Evolutionary conservation across 2,888 invertebrate genomes (phyloP), one percentile per base, ranked within the genome.

Genomic region (Incurvaria masculella): DNA sequence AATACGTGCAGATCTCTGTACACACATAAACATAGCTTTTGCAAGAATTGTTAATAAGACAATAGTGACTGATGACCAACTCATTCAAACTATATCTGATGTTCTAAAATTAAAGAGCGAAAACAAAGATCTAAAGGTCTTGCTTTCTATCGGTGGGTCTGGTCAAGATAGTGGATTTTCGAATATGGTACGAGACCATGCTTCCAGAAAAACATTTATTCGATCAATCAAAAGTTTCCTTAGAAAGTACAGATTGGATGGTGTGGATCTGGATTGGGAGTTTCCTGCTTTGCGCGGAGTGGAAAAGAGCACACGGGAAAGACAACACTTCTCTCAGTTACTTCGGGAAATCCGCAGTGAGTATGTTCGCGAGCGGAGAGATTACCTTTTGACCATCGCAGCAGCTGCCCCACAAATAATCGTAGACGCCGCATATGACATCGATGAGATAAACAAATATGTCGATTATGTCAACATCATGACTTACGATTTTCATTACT

Each of bases 401-500:
- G 89, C 89, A 0, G 91, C 89, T 1, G 91, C 94, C 11, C 88
- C 89, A 0, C 80, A 85, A 59, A 81, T 84, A 1, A 87, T 95
- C 49, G 82, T 90, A 0, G 84, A 87, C 58, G 79, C 82, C 48
- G 84, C 91, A 1, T 95, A 95, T 65, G 87, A 93, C 64, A 82
- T 94, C 11, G 76, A 82, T 18, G 84, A 88, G 63, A 79, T 95
- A 50, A 89, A 91, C 56, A 72, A 85, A 80, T 93, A 88, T 62
- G 85, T 88, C 0, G 94, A 95, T 66, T 92, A 84, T 72, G 83
- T 93, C 0, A 94, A 92, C 65, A 62, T 96, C n/a, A 95, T 95
- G 95, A 83, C 89, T 0, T 96, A 96, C 62, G 95, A 96, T 65
- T 95, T 85, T 61, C 94, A 95, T 66, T 88, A 84, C 60, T 95